A percentile compares a stretch with the other conserved stretches of the same genome.
These are phyloP conservation scores for Aphelocoma californica DNA, from an alignment of 2,797 vertebrate species.

Conservation along the genomic window DNA sequence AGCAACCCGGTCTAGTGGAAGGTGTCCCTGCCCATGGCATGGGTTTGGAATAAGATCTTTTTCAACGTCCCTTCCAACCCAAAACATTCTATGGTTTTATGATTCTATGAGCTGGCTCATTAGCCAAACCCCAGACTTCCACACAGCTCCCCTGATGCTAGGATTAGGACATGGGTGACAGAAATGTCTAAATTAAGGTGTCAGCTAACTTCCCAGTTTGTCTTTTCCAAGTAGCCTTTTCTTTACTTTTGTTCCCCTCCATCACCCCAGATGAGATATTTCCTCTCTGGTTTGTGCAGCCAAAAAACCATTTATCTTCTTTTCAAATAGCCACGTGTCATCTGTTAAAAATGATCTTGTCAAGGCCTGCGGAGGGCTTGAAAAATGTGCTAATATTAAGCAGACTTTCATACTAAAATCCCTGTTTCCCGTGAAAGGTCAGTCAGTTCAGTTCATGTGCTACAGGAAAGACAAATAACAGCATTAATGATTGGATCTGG, in stretches of 20 bases:
- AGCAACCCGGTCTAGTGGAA: not conserved
- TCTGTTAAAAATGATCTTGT: slow-evolving; percentile 59
- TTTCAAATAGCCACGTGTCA: slow-evolving; percentile 6
- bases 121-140: not conserved
- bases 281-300: not conserved
- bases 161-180: not conserved
- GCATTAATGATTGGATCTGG: not conserved
- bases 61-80: not conserved
- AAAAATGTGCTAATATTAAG: slow-evolving; percentile 61
- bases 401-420: slow-evolving; percentile 42
- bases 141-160: not conserved
- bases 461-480: slow-evolving; percentile 5
- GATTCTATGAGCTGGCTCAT: not conserved
- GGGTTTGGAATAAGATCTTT: not conserved
- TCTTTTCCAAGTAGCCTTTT: not conserved
- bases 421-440: not conserved
- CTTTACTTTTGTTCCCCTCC: not conserved
- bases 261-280: not conserved
- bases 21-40: not conserved
- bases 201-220: not conserved
- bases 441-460: not conserved
- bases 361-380: not conserved
- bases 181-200: not conserved
- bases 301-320: slow-evolving; percentile 17
- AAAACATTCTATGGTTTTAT: not conserved